Evolutionary conservation across 2,113 vertebrate species (phyloP), one percentile per base, ranked within the genome.

Genomic region (Bufo bufo): DNA sequence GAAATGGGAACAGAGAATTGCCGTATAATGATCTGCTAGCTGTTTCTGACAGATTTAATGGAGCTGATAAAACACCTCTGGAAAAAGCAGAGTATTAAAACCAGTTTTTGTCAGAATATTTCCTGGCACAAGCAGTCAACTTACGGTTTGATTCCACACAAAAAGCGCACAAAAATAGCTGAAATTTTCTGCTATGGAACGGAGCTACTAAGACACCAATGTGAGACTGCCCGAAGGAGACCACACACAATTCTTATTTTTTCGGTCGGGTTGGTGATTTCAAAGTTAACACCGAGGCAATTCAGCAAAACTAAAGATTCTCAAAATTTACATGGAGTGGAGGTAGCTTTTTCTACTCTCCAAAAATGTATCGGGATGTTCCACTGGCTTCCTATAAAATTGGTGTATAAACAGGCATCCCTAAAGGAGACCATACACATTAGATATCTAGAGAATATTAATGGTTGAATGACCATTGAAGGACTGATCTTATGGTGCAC

Each of bases 61-160:
- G n/a, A 78, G 50, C 50, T 78, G 77, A 56, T 54, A 78, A 52
- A 56, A 78, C 77, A 78, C 50, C 77, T 54, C 77, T 78, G 77
- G 50, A 77, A 49, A 77, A 77, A 33, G 47, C 72, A 50, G 43
- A 75, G 72, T 4, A 75, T 75, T 0, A 19, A 75, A 11, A 75
- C 16, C 45, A 75, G 11, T 19, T 50, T 75, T 43, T 75, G 6
- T n/a, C 8, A 2, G 69, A 75, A 50, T 75, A 50, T 75, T 75
- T 75, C 72, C 72, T 75, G 72, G 72, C 45, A 49, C 47, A 2
- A 5, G 17, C 3, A 0, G 45, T 20, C 2, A 20, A 50, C 50
- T 19, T 50, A 75, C 17, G 8, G 47, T 50, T 75, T 75, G 49
- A 75, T 75, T 75, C 72, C 72, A 75, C 20, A 47, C 45, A 75